Conservation (phyloP, 2,888 invertebrate genomes). For the Volucella inanis region DNA sequence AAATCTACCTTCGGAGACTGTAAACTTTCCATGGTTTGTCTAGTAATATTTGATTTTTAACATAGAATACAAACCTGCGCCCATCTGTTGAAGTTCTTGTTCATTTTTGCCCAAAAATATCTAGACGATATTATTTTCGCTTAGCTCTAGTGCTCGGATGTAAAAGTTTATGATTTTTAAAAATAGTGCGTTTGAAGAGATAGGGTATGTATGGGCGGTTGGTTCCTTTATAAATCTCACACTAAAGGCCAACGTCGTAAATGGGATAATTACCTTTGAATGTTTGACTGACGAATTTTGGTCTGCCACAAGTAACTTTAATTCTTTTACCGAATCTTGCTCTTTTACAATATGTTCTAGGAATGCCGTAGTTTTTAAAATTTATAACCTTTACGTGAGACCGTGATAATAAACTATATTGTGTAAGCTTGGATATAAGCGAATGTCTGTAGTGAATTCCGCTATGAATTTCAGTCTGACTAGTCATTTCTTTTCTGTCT, state of each 20-base stretch:
- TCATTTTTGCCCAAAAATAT: conserved; percentile 35
- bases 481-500: conserved; percentile 20
- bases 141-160: conserved; percentile 18
- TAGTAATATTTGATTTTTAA: conserved; percentile 23
- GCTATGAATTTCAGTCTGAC: conserved; percentile 32
- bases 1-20: conserved; percentile 28
- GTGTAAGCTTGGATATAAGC: conserved; percentile 28
- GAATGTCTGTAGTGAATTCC: conserved; percentile 28
- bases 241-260: neutral
- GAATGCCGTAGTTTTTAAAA: neutral
- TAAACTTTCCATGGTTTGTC: conserved; percentile 25
- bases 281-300: neutral
- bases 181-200: conserved; percentile 25
- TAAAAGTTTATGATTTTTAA: conserved; percentile 19
- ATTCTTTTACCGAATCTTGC: conserved; percentile 11
- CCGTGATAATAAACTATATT: conserved; percentile 25
- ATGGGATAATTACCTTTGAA: neutral
- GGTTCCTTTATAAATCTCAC: neutral
- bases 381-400: conserved; percentile 6
- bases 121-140: conserved; percentile 19
- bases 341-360: conserved; percentile 1
- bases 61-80: conserved; percentile 7
- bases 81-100: conserved; percentile 16
- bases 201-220: conserved; percentile 15
- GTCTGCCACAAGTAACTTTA: neutral